Percentiles rank a stretch among this genome's conserved stretches.
phyloP scores from a whole-genome alignment of 2,113 vertebrate species.

The Cheirogaleus medius region DNA sequence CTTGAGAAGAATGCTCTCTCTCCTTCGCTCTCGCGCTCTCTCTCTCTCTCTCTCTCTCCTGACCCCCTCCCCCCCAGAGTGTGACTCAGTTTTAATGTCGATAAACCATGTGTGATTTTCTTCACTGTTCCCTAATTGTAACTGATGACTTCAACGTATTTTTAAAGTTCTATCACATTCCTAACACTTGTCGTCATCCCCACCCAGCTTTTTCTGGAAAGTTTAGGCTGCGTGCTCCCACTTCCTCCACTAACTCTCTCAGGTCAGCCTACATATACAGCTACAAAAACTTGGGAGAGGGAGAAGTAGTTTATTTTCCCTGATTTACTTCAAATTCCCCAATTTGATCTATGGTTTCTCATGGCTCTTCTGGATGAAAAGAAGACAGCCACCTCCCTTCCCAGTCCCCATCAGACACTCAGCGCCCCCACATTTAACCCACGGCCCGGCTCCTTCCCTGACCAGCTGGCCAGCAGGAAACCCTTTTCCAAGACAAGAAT shows the following conservation, averaged over 20 bases:
- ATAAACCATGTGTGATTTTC: background rate
- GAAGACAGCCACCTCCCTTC: background rate
- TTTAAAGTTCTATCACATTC: background rate
- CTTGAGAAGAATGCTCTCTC: background rate
- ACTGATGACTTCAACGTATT: background rate
- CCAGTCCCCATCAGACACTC: background rate
- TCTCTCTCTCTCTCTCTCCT: too few species aligned
- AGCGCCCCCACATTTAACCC: background rate
- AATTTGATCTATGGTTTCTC: background rate
- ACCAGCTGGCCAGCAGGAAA: background rate
- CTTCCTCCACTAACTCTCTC: background rate
- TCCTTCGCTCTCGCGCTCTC: background rate
- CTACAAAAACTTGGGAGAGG: background rate
- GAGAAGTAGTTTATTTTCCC: background rate
- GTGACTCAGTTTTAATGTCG: background rate
- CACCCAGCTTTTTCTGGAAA: background rate
- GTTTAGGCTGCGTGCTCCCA: background rate
- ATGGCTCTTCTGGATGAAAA: background rate
- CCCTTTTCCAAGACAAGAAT: background rate
- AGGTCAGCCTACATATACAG: background rate
- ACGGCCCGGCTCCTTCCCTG: background rate
- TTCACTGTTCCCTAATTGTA: background rate
- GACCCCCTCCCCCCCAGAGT: accelerated
- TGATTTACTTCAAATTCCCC: background rate
- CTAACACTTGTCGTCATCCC: background rate